Conservation (phyloP, 2,797 vertebrate species). For the Catamblyrhynchus diadema region DNA sequence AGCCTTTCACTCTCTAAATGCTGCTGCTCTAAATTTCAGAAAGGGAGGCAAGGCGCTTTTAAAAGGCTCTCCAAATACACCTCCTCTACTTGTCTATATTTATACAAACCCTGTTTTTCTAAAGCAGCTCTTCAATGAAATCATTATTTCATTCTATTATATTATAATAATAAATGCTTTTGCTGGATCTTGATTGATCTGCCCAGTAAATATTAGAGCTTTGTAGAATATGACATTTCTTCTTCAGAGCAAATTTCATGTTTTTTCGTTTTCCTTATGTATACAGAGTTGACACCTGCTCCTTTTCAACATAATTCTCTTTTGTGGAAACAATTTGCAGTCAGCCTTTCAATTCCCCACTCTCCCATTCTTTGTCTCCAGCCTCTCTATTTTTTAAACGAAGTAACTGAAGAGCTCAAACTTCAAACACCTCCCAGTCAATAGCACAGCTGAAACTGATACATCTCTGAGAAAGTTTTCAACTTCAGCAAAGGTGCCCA, state of each 20-base stretch:
- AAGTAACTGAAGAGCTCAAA: not conserved
- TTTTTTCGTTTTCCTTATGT: not conserved
- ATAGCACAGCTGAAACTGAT: slow-evolving; percentile 7
- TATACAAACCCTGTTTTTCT: not conserved
- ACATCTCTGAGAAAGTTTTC: not conserved
- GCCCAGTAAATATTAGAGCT: not conserved
- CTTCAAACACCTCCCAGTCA: not conserved
- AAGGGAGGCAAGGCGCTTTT: not conserved
- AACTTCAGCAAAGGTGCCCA: not conserved
- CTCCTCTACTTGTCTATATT: not conserved
- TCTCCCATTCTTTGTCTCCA: not conserved
- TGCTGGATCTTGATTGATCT: not conserved
- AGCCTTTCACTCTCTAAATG: not conserved
- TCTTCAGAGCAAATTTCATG: not conserved
- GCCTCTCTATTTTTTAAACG: not conserved
- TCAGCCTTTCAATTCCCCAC: not conserved
- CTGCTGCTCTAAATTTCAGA: not conserved
- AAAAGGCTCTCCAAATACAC: not conserved
- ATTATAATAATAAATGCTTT: not conserved
- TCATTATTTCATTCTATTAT: not conserved
- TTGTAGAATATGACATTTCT: not conserved
- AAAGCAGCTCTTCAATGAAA: not conserved
- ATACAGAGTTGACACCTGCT: not conserved
- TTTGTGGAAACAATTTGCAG: not conserved
- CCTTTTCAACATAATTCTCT: not conserved